These are phyloP conservation scores for Aelia acuminata DNA, from an alignment of 2,888 invertebrate genomes.

Conservation along the genomic window DNA sequence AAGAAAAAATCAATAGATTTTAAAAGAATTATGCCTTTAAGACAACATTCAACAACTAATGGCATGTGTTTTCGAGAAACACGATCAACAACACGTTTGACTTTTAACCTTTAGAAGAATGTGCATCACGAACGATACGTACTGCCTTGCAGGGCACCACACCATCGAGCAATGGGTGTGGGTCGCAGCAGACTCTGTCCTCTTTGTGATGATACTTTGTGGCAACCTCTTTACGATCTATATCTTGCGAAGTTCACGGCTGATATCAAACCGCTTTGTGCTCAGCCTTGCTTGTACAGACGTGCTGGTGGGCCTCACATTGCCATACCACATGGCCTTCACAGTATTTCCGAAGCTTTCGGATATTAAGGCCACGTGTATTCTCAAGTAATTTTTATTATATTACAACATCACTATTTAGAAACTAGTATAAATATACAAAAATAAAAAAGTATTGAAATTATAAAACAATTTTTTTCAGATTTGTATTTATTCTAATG, in stretches of 20 bases:
- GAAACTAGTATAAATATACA: not conserved
- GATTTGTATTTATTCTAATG: constrained; percentile 73
- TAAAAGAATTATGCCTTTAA: not conserved
- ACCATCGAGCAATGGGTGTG: constrained; percentile 69
- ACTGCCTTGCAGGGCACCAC: constrained; percentile 60
- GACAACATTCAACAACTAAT: not conserved
- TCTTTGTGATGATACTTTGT: constrained; percentile 78
- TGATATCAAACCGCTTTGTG: constrained; percentile 84
- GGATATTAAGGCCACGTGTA: constrained; percentile 75
- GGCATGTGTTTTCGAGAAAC: constrained; percentile 16
- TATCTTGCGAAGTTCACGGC: constrained; percentile 80
- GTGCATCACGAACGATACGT: constrained; percentile 60
- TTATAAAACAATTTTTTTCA: constrained; percentile 59
- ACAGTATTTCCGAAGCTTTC: constrained; percentile 77
- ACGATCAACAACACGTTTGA: not conserved
- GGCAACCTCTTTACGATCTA: constrained; percentile 84
- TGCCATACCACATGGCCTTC: constrained; percentile 85
- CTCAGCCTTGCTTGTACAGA: constrained; percentile 85
- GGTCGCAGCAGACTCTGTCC: constrained; percentile 77
- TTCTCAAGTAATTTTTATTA: constrained; percentile 74
- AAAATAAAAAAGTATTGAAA: not conserved
- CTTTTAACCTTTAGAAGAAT: constrained; percentile 37
- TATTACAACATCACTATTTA: not conserved
- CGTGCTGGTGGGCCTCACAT: constrained; percentile 81
- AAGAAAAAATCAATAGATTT: not conserved